Base-by-base conservation (phyloP, 64 coral and sea anemone genomes). In the Dendronephthya gigantea region DNA sequence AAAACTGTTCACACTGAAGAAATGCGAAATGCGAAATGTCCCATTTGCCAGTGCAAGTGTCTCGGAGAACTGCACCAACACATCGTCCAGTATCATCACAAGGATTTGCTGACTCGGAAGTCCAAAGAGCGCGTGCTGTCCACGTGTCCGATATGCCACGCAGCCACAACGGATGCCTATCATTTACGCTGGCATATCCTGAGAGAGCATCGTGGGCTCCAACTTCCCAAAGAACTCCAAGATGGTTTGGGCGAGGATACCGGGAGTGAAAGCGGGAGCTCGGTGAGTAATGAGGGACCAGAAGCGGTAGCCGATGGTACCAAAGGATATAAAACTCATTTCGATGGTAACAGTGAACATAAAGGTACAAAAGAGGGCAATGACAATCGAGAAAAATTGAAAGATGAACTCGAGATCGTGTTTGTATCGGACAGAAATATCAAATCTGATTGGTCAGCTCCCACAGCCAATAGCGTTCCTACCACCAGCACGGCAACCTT, bases 161-260 rank as follows among this genome's bases (percentile, higher is more conserved):
- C 19, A 79, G 36, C 15, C 13, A 79, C 72, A 16, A 34, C 72
- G 3, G 72, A 79, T 39, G 36, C 72, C 1, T 79, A 79, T 79
- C 72, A 79, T 39, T 19, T 79, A 8, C 72, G 72, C 36, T 79
- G 72, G 72, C 72, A 79, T 79, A 79, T 79, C 19, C 58, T 66
- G 32, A 13, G 36, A 34, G 72, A 79, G 36, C 72, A 79, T 75
- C 69, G 69, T 19, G 72, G 72, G 30, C 72, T 36, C 36, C 25
- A 34, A 33, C 29, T 34, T 3, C 36, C 4, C 19, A 39, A 12
- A 29, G 72, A 79, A 79, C 32, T 16, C 3, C 25, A 15, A 16
- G 72, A 79, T 36, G 72, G 58, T 30, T 22, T 66, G 2, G 29
- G 32, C 72, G 72, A 79, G 22, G 72, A 79, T 12, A 79, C 72